phyloP scores from a whole-genome alignment of 2,888 invertebrate species.

The Cactoblastis cactorum region DNA sequence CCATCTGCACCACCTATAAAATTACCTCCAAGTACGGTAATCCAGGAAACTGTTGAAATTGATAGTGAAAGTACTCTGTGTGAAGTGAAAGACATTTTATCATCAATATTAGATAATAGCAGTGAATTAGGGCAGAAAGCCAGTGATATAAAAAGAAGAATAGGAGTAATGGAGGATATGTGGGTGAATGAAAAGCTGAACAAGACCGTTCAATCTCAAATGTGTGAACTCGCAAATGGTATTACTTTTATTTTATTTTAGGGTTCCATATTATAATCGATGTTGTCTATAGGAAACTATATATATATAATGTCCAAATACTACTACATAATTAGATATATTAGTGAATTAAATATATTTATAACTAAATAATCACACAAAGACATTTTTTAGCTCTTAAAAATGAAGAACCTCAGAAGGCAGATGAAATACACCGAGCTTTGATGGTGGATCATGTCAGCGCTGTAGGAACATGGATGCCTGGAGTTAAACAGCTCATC shows the following conservation, averaged over 20 bases:
- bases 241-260: conserved; percentile 19
- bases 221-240: conserved; percentile 79
- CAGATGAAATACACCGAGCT: conserved; percentile 79
- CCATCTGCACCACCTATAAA: conserved; percentile 30
- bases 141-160: conserved; percentile 75
- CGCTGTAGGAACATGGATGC: conserved; percentile 80
- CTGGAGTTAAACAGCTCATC: conserved; percentile 80
- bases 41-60: conserved; percentile 29
- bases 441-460: conserved; percentile 81
- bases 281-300: too few relatives aligned
- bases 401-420: conserved; percentile 64
- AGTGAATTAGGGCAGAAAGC: conserved; percentile 62
- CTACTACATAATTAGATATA: too few relatives aligned
- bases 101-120: conserved; percentile 50
- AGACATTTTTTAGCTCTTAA: too few relatives aligned
- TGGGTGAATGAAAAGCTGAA: conserved; percentile 79
- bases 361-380: too few relatives aligned
- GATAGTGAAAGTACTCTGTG: conserved; percentile 48
- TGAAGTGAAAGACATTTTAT: conserved; percentile 55
- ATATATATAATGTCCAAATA: too few relatives aligned
- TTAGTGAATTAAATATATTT: too few relatives aligned
- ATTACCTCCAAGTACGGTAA: conserved; percentile 16
- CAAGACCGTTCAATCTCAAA: conserved; percentile 59
- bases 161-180: conserved; percentile 76
- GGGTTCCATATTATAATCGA: too few relatives aligned